Evolutionary conservation across 2,113 vertebrate genomes (phyloP).

Genomic region (Rattus rattus): DNA sequence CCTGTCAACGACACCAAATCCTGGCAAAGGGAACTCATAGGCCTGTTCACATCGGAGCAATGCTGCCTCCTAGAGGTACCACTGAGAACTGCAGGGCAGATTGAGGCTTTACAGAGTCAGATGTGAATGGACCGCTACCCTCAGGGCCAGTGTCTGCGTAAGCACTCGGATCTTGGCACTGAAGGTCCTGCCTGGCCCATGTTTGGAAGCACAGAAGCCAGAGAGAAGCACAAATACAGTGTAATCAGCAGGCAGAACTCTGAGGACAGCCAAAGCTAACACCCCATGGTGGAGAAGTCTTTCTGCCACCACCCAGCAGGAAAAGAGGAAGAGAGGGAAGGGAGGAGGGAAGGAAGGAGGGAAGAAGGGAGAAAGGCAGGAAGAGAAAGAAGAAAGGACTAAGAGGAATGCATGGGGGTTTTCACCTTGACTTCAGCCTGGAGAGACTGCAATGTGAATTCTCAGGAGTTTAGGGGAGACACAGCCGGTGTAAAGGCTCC

Average conservation of each 20-base stretch:
- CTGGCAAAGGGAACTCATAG: background rate
- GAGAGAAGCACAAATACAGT: background rate
- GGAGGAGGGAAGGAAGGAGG: accelerated
- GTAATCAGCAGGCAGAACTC: background rate
- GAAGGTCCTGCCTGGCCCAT: no score
- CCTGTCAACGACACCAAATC: background rate
- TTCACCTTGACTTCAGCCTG: background rate
- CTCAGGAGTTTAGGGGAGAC: background rate
- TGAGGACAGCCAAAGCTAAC: background rate
- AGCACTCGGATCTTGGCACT: background rate
- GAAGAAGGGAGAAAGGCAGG: background rate
- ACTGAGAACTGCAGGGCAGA: background rate
- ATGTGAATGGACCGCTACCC: no score
- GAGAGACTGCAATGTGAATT: background rate
- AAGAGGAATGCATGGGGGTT: background rate
- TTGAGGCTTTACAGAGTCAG: background rate
- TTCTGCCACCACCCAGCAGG: background rate
- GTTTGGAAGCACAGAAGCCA: background rate
- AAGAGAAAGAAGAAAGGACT: background rate
- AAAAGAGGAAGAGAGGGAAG: background rate
- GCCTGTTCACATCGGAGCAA: background rate
- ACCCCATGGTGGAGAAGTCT: background rate
- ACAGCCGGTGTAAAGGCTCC: background rate
- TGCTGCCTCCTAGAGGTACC: background rate
- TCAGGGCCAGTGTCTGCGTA: no score